A percentile compares a stretch with the other conserved stretches of the same genome.
Evolutionary conservation across 2,888 invertebrate genomes (phyloP).

Genomic region (Ichneumoninae sp.): DNA sequence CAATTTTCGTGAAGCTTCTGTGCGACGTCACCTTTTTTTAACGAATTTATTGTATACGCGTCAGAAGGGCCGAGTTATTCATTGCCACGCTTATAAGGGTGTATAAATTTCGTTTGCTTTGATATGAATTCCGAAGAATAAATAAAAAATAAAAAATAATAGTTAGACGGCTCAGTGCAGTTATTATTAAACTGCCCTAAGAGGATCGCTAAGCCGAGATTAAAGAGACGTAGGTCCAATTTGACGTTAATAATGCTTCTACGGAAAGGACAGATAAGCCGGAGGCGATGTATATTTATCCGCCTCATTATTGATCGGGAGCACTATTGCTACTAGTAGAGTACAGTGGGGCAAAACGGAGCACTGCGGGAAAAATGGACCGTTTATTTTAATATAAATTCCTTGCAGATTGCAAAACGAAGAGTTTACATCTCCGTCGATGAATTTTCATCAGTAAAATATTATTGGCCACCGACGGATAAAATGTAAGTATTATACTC

Average conservation of each 20-base stretch:
- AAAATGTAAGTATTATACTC: no score
- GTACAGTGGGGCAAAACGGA: not conserved
- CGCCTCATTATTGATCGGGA: slow-evolving; percentile 19
- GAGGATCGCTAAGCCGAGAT: slow-evolving; percentile 34
- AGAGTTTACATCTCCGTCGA: no score
- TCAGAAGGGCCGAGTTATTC: slow-evolving; percentile 32
- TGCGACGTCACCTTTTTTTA: slow-evolving; percentile 36
- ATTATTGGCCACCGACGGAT: no score
- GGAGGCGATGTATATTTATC: not conserved
- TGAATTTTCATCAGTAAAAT: no score
- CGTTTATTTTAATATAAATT: no score
- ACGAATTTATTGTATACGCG: slow-evolving; percentile 13
- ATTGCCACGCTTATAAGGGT: not conserved
- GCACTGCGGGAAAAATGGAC: not conserved
- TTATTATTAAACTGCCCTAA: slow-evolving; percentile 42
- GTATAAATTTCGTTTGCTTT: not conserved
- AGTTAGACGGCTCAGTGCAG: not conserved
- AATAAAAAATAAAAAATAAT: not conserved
- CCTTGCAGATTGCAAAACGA: no score
- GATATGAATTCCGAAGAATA: not conserved
- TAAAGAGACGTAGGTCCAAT: slow-evolving; percentile 25
- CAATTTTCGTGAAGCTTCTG: slow-evolving; percentile 30
- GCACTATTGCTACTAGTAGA: slow-evolving; percentile 40
- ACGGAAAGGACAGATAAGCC: slow-evolving; percentile 28
- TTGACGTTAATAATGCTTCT: slow-evolving; percentile 45